Evolutionary conservation across 92 coral and sea anemone species (phyloP).

Genomic region (Umimayanthus kanabou): DNA sequence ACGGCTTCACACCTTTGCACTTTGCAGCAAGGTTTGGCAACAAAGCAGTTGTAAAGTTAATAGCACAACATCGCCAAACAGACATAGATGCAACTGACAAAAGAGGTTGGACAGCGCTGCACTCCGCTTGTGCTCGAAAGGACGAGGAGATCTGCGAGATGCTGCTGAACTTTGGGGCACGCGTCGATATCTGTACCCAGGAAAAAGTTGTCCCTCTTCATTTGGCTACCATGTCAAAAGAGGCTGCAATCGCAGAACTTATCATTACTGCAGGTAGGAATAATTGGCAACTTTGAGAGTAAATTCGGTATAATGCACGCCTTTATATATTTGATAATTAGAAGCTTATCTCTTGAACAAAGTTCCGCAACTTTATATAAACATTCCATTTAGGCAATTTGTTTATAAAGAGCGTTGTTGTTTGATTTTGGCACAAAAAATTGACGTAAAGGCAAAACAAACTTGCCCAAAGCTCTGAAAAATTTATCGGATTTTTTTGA

Average conservation of each 20-base stretch:
- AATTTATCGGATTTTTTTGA: too few relatives aligned
- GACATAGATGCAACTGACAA: constrained; percentile 44
- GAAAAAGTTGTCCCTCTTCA: constrained; percentile 62
- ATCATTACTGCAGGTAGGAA: constrained; percentile 50
- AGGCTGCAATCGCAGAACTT: constrained; percentile 48
- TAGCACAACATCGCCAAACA: constrained; percentile 20
- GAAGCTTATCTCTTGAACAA: background rate
- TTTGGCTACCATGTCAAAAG: constrained; percentile 51
- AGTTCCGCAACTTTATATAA: background rate
- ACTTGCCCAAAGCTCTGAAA: too few relatives aligned
- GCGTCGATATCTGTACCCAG: constrained; percentile 45
- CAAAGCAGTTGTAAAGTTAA: constrained; percentile 39
- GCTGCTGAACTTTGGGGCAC: constrained; percentile 56
- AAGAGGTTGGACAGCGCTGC: constrained; percentile 54
- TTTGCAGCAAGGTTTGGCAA: constrained; percentile 60
- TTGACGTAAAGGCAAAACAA: too few relatives aligned
- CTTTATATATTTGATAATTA: too few relatives aligned
- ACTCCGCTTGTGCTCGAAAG: constrained; percentile 47
- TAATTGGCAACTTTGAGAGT: background rate
- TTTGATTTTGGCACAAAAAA: background rate
- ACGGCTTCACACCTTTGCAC: constrained; percentile 58
- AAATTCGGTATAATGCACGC: too few relatives aligned
- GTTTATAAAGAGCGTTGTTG: background rate
- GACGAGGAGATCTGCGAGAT: constrained; percentile 36
- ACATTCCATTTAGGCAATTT: too few relatives aligned